A percentile compares a stretch with the other conserved stretches of the same genome.
These are phyloP conservation scores for Speoplatyrhinus poulsoni DNA, from an alignment of 2,113 vertebrate species.

Conservation along the genomic window DNA sequence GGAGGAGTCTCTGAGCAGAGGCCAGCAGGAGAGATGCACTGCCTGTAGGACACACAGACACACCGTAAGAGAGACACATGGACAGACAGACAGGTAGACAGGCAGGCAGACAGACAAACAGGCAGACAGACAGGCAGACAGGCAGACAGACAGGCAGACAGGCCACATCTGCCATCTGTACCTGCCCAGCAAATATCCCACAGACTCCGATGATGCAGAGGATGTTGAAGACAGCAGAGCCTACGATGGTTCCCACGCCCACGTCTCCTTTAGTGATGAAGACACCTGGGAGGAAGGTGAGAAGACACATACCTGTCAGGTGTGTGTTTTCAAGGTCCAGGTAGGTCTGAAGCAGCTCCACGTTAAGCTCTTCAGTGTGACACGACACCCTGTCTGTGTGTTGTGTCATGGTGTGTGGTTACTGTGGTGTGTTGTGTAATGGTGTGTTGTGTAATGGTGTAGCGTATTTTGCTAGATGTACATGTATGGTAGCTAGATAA, in stretches of 20 bases:
- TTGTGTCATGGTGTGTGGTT: too few species aligned
- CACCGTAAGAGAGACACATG: background rate
- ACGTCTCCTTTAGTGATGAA: conserved; percentile 98
- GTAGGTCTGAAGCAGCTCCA: too few species aligned
- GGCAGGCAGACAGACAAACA: background rate
- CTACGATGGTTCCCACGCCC: conserved; percentile 96
- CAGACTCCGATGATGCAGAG: conserved; percentile 97
- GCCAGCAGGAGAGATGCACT: conserved; percentile 88
- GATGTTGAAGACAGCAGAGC: conserved; percentile 97
- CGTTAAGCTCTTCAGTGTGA: too few species aligned
- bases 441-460: too few species aligned
- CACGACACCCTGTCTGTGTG: too few species aligned
- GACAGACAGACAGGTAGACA: background rate
- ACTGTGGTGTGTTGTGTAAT: too few species aligned
- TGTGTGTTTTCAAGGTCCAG: too few species aligned
- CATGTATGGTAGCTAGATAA: too few species aligned
- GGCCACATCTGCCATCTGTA: conserved; percentile 3
- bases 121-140: background rate
- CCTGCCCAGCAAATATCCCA: conserved; percentile 93
- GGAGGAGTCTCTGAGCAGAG: conserved; percentile 88
- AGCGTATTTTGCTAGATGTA: too few species aligned
- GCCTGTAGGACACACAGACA: conserved; percentile 68
- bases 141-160: background rate
- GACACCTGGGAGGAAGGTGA: conserved; percentile 80
- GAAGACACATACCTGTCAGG: background rate